These are phyloP conservation scores for Dasysyrphus tricinctus DNA, from an alignment of 2,888 invertebrate genomes.

Conservation along the genomic window DNA sequence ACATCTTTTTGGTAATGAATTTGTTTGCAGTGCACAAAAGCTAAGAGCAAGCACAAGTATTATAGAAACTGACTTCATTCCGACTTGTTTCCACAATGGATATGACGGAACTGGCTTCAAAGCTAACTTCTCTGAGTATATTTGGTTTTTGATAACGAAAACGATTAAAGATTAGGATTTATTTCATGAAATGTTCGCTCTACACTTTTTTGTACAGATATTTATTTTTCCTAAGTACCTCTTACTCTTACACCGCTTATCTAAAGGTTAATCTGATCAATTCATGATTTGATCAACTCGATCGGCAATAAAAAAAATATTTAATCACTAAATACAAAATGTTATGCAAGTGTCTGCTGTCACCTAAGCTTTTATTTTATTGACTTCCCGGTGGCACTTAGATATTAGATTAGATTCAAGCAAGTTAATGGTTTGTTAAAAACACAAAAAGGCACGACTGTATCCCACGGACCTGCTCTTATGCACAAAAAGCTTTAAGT, in stretches of 20 bases:
- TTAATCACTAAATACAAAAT: neutral
- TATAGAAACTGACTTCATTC: slow-evolving; percentile 16
- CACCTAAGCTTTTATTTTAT: neutral
- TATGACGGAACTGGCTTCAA: neutral
- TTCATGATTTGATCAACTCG: neutral
- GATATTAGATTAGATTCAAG: neutral
- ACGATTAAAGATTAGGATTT: neutral
- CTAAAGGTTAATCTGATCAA: neutral
- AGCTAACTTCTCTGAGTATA: neutral
- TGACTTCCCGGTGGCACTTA: neutral
- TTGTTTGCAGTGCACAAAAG: neutral
- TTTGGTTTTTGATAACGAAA: slow-evolving; percentile 5
- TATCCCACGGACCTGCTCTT: too few relatives aligned
- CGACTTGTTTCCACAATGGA: neutral
- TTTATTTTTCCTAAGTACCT: neutral
- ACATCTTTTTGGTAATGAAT: slow-evolving; percentile 77
- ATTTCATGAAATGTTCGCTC: neutral
- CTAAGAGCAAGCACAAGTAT: slow-evolving; percentile 3
- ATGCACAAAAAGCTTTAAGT: too few relatives aligned
- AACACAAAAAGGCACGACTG: too few relatives aligned
- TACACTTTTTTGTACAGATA: neutral
- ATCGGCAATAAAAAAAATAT: neutral
- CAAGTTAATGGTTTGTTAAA: too few relatives aligned
- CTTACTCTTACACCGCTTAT: neutral
- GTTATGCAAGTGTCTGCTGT: neutral